Conservation (phyloP, 2,797 vertebrate species). For the Myiotriccus ornatus region DNA sequence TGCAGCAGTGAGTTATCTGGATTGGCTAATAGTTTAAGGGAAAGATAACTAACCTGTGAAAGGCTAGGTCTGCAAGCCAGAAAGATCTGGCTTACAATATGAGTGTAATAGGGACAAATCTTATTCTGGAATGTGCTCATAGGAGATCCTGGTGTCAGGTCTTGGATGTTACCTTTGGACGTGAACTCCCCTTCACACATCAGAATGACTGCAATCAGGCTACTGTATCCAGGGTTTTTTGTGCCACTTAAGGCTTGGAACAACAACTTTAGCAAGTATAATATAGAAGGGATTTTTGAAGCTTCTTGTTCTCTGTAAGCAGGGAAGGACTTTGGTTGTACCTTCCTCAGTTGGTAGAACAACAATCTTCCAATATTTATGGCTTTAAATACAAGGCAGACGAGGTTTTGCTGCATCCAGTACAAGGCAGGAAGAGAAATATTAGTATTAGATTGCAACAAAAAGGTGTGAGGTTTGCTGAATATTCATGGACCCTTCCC, state of each 20-base stretch:
- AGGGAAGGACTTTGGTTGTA: not conserved
- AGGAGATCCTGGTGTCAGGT: not conserved
- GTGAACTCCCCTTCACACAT: not conserved
- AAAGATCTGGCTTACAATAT: not conserved
- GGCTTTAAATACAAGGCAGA: not conserved
- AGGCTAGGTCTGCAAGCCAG: too few relatives aligned
- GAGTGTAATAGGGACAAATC: not conserved
- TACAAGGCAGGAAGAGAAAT: not conserved
- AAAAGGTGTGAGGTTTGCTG: not conserved
- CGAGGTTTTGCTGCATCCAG: accelerated
- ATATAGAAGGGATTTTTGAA: not conserved
- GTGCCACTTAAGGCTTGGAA: not conserved
- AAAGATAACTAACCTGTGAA: not conserved
- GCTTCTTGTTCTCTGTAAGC: not conserved
- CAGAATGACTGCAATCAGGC: not conserved
- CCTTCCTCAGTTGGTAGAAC: not conserved
- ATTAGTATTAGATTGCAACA: not conserved
- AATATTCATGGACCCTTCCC: not conserved
- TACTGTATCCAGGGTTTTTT: not conserved
- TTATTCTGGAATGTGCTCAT: not conserved
- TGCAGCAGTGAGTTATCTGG: not conserved
- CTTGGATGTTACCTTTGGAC: not conserved
- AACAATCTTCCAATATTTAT: not conserved
- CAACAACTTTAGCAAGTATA: not conserved
- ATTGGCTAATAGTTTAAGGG: not conserved